Evolutionary conservation across 64 coral and sea anemone genomes (phyloP), one percentile per base, ranked within the genome.

Genomic region (Hydrozoanthus tunicans): DNA sequence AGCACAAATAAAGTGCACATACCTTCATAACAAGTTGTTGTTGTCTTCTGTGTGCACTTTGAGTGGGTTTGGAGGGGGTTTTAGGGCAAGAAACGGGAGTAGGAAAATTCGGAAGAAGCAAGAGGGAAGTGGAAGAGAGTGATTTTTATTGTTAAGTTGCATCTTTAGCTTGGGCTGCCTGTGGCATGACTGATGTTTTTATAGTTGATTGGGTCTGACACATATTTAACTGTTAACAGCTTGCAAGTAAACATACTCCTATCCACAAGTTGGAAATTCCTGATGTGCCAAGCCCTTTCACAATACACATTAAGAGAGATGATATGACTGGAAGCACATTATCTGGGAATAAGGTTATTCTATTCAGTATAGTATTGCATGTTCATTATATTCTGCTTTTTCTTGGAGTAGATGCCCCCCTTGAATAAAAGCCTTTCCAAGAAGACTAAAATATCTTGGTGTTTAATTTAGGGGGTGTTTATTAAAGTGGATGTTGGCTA

Each of bases 281-380:
- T n/a, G 83, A 58, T 3, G 57, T 93, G 10, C 91, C 83, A 60
- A 71, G 74, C 5, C 25, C 56, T 52, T 93, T 93, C 86, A 89
- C 43, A 3, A 79, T 93, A 77, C 17, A 62, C 61, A 93, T 93
- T 62, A 93, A 93, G 43, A 58, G 82, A 23, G 91, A 93, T 89
- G 91, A 93, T 9, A 86, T 89, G 81, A 93, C 91, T 65, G 91
- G 91, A 1, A 79, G 73, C 51, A 89, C 91, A 78, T 6, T 93
- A 25, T 93, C 91, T 32, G 91, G 91, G 6, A 93, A 93, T 81
- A 93, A 93, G 91, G 91, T 93, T 20, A 62, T 62, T 23, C 1
- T n/a, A 58, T 24, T 58, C 9, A 57, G 58, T 3, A 13, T 73
- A 9, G 5, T 9, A 9, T 0, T 7, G 25, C 26, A 3, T 43